Evolutionary conservation across 2,113 vertebrate genomes (phyloP).

Genomic region (Rousettus leschenaultii): DNA sequence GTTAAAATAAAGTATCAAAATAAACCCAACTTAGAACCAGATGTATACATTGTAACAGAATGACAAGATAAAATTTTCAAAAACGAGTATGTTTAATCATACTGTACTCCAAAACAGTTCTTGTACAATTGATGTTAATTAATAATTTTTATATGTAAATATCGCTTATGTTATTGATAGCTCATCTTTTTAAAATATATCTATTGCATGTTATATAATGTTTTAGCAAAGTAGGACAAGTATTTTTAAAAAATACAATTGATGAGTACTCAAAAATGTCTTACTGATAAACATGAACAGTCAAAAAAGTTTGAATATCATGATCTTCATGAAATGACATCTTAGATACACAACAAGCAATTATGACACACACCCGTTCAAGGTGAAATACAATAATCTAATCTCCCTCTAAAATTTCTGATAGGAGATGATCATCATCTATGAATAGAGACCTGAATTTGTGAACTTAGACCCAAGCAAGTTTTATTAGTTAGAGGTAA

Average conservation of each 20-base stretch:
- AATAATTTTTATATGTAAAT: background rate
- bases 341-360: background rate
- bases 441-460: background rate
- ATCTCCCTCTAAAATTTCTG: background rate
- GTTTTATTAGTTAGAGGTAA: background rate
- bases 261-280: background rate
- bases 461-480: background rate
- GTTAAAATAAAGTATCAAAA: background rate
- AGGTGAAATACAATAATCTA: background rate
- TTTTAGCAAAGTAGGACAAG: background rate
- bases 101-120: background rate
- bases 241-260: background rate
- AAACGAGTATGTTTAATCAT: background rate
- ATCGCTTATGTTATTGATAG: background rate
- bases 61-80: background rate
- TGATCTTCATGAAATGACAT: slow-evolving; percentile 32
- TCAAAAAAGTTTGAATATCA: background rate
- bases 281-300: background rate
- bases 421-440: background rate
- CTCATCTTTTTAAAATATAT: background rate
- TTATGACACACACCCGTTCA: background rate
- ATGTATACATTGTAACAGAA: background rate
- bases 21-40: background rate
- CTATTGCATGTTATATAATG: background rate
- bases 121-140: background rate